These are phyloP conservation scores for Drymonia ruficornis DNA, from an alignment of 2,888 invertebrate species.

Conservation along the genomic window DNA sequence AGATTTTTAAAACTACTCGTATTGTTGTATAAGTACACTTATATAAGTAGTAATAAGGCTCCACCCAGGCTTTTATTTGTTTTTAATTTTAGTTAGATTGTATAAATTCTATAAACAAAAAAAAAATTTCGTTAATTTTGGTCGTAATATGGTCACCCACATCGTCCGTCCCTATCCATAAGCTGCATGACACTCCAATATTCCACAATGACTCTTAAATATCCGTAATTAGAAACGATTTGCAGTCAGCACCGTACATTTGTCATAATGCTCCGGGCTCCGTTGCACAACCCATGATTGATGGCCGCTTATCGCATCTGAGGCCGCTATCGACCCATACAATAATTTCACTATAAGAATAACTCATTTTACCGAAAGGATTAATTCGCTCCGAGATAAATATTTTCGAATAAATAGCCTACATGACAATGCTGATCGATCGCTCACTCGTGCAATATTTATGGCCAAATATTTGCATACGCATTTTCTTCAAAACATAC, in stretches of 20 bases:
- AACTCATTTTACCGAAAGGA: constrained; percentile 65
- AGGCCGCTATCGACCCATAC: constrained; percentile 49
- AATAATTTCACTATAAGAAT: constrained; percentile 58
- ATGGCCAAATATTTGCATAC: constrained; percentile 43
- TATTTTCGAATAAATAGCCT: constrained; percentile 46
- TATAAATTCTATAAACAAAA: too few species aligned
- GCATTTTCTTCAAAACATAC: constrained; percentile 26
- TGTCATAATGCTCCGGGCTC: constrained; percentile 61
- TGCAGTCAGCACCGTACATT: constrained; percentile 64
- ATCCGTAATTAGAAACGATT: constrained; percentile 79
- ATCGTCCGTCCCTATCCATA: constrained; percentile 43
- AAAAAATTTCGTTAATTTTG: too few species aligned
- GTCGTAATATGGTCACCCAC: constrained; percentile 37
- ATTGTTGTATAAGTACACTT: too few species aligned
- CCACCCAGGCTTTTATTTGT: too few species aligned
- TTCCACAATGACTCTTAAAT: constrained; percentile 77
- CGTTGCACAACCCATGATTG: constrained; percentile 76
- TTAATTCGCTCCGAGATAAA: constrained; percentile 62
- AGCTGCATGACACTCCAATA: constrained; percentile 61
- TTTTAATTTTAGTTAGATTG: too few species aligned
- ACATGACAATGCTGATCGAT: constrained; percentile 52
- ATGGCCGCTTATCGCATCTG: constrained; percentile 47
- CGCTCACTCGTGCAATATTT: constrained; percentile 37
- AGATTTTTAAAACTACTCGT: too few species aligned
- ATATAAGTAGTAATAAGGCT: too few species aligned